Evolutionary conservation across 2,888 invertebrate genomes (phyloP).

Genomic region (Sicus ferrugineus): DNA sequence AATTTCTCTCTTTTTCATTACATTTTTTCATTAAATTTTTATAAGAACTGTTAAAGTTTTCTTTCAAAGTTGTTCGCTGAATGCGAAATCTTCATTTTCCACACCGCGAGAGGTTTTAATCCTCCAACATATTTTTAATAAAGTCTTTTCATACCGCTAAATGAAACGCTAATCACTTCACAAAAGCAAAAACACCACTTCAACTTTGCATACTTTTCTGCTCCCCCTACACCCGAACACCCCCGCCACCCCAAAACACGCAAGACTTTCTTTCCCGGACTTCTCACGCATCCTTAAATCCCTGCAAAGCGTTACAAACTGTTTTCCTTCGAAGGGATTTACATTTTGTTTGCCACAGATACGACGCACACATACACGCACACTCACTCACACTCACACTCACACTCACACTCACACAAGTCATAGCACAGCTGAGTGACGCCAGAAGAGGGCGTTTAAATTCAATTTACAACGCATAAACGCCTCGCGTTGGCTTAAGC

Average conservation of each 20-base stretch:
- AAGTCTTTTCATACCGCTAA: not conserved
- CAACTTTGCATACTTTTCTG: too few species aligned
- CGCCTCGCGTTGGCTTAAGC: constrained; percentile 48
- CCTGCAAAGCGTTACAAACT: not conserved
- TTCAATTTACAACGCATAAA: constrained; percentile 50
- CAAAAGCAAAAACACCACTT: constrained; percentile 11
- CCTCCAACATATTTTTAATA: constrained; percentile 17
- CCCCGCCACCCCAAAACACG: constrained; percentile 9
- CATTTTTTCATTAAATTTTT: too few species aligned
- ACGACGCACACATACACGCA: constrained; percentile 7
- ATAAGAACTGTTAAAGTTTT: too few species aligned
- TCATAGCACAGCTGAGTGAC: constrained; percentile 55
- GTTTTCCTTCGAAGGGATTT: constrained; percentile 1
- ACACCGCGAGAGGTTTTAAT: too few species aligned
- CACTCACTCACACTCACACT: not conserved
- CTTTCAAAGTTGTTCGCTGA: too few species aligned
- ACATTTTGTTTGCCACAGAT: not conserved
- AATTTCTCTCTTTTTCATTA: too few species aligned
- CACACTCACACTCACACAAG: constrained; percentile 38
- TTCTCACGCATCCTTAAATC: constrained; percentile 1
- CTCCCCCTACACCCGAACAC: too few species aligned
- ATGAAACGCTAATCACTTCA: constrained; percentile 27
- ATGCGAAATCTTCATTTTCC: too few species aligned
- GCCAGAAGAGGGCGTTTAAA: constrained; percentile 61
- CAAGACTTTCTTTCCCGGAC: not conserved